These are phyloP conservation scores for Falco punctatus DNA, from an alignment of 2,113 vertebrate species.

Conservation along the genomic window DNA sequence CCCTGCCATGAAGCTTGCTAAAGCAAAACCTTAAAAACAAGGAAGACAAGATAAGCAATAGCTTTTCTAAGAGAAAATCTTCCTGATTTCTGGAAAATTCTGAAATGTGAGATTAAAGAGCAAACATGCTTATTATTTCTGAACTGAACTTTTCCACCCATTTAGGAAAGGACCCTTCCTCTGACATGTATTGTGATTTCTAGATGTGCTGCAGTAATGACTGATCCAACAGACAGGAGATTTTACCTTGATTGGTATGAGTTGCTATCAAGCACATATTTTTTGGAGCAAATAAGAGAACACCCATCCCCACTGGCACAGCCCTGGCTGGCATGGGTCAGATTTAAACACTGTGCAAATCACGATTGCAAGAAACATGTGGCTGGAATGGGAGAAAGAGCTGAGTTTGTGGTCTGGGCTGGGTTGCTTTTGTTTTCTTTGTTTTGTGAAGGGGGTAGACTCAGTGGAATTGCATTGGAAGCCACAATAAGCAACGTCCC, in stretches of 20 bases:
- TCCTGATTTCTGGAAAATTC: neutral
- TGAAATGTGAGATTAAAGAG: neutral
- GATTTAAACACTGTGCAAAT: neutral
- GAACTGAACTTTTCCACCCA: neutral
- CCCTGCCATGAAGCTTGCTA: neutral
- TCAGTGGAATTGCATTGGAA: neutral
- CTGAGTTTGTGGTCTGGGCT: neutral
- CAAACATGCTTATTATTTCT: neutral
- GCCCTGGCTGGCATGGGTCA: neutral
- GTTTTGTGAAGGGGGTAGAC: neutral
- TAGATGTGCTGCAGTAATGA: neutral
- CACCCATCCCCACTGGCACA: neutral
- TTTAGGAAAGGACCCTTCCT: neutral
- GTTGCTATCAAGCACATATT: neutral
- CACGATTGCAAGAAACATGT: neutral
- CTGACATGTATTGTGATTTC: neutral
- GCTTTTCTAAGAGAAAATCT: neutral
- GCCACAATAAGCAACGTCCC: neutral
- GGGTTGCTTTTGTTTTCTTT: neutral
- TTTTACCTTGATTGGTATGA: neutral
- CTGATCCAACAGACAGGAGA: neutral
- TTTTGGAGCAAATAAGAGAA: neutral
- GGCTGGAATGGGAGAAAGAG: neutral
- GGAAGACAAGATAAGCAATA: neutral
- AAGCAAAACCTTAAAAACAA: slow-evolving; percentile 25